A percentile compares a stretch with the other conserved stretches of the same genome.
Evolutionary conservation across 1,140 invertebrate genomes (phyloP).

Genomic region (Psilanteris sp.): DNA sequence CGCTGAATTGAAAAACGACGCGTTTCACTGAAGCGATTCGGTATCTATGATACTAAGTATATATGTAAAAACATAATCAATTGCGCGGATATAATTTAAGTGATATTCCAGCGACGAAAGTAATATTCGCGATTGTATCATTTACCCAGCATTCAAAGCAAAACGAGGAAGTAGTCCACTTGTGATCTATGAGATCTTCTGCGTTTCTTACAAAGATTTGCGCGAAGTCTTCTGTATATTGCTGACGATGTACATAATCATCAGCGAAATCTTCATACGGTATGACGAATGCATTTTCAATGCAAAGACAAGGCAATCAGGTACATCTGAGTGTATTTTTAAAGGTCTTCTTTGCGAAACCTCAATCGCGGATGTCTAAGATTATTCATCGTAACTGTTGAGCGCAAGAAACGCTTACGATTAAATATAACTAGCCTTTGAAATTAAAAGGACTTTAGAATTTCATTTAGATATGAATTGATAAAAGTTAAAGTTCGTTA

Average conservation of each 20-base stretch:
- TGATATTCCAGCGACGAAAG: conserved; percentile 12
- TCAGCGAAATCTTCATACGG: conserved; percentile 34
- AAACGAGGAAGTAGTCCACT: conserved; percentile 43
- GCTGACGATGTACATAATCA: conserved; percentile 21
- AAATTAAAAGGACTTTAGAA: too few relatives aligned
- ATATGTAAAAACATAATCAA: conserved; percentile 32
- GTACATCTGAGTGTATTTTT: conserved; percentile 27
- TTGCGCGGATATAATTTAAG: conserved; percentile 28
- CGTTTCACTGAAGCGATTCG: not conserved
- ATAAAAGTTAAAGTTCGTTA: too few relatives aligned
- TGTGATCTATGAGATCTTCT: conserved; percentile 41
- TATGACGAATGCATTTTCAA: conserved; percentile 55
- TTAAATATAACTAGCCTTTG: too few relatives aligned
- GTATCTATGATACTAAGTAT: too few relatives aligned
- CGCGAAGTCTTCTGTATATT: conserved; percentile 16
- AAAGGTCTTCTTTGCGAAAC: conserved; percentile 43
- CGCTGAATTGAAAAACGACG: conserved; percentile 5
- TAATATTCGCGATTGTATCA: conserved; percentile 27
- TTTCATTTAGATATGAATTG: too few relatives aligned
- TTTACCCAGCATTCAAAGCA: conserved; percentile 15
- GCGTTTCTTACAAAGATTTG: conserved; percentile 29
- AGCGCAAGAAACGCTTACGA: not conserved
- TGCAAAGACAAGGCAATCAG: conserved; percentile 33
- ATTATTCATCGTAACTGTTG: not conserved
- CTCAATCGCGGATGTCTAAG: conserved; percentile 9